Evolutionary conservation across 2,888 invertebrate genomes (phyloP), one percentile per base, ranked within the genome.

Genomic region (Arge pagana): DNA sequence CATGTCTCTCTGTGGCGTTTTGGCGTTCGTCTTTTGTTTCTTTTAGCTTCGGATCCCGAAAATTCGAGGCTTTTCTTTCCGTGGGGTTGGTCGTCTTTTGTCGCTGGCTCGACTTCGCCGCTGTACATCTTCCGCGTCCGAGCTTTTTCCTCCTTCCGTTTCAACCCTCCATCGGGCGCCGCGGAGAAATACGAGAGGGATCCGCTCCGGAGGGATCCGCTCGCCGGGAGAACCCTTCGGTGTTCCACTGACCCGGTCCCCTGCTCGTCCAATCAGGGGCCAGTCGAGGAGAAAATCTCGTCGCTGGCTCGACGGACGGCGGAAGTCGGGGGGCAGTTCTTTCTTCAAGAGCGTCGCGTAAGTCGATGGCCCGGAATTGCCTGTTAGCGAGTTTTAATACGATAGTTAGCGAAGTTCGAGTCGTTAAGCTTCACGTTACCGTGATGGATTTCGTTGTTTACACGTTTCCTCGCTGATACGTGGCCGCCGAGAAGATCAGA

Each of bases 341-440:
- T 16, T n/a, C n/a, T n/a, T n/a, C n/a, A n/a, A n/a, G n/a, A n/a
- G n/a, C n/a, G n/a, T n/a, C n/a, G n/a, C n/a, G n/a, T n/a, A n/a
- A n/a, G 49, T 37, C 48, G 45, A 31, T 57, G 24, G 43, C 50
- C 24, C 37, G 52, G 53, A 53, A 53, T 57, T 55, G 48, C 48
- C 51, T 50, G 57, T 54, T 50, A 59, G 56, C 51, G 55, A 53
- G 55, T 57, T 53, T 59, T 59, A 49, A 53, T 50, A 48, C 48
- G 53, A 52, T 48, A 51, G 45, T 58, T 53, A 41, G 50, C 15
- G 16, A 49, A 59, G 52, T 55, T 49, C 21, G 45, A 37, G 41
- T 56, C 52, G 53, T 58, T 56, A 49, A 52, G 39, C 8, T 23
- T 28, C 45, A 37, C 51, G 43, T 49, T 33, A 52, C 30, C 13